Evolutionary conservation across 2,113 vertebrate species (phyloP), one percentile per base, ranked within the genome.

Genomic region (Notothenia coriiceps): DNA sequence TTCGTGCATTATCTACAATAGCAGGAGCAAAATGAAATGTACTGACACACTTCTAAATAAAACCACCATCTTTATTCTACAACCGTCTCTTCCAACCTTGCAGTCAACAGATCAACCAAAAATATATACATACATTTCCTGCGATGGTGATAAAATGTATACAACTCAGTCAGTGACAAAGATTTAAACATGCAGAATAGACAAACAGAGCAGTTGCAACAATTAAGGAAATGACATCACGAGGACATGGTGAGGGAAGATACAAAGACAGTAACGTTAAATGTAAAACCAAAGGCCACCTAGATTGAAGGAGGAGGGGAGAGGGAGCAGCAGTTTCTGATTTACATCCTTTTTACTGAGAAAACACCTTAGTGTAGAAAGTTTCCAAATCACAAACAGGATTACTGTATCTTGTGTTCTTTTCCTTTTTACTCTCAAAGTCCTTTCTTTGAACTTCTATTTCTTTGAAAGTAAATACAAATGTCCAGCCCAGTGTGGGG

Each of bases 1-100:
- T 46, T 67, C 33, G 35, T 35, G 8, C 29, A 46, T 6, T 33
- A 20, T 65, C 11, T 50, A 18, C 2, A 64, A 5, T 18, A 57
- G 25, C 15, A 64, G 22, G 6, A 65, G 63, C 9, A 75, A 83
- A 74, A 92, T 67, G 17, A 91, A 90, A 47, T 47, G 20, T 85
- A 64, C 69, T 50, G 85, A 91, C 77, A 90, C 82, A 68, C 68
- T 74, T 83, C 88, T 93, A 93, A 93, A 94, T 86, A 87, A 94
- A 91, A 80, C 50, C 81, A 85, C 65, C 14, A 22, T 81, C 82
- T 96, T 96, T 94, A 94, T 94, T 94, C 92, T 93, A 87, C 51
- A 89, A 73, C 17, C 74, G 52, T 74, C 77, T 80, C 59, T 79
- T 88, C 66, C 65, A 79, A 51, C 74, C 65, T 89, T 40, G 35